These are phyloP conservation scores for Strix occidentalis DNA, from an alignment of 2,797 vertebrate genomes.

Conservation along the genomic window DNA sequence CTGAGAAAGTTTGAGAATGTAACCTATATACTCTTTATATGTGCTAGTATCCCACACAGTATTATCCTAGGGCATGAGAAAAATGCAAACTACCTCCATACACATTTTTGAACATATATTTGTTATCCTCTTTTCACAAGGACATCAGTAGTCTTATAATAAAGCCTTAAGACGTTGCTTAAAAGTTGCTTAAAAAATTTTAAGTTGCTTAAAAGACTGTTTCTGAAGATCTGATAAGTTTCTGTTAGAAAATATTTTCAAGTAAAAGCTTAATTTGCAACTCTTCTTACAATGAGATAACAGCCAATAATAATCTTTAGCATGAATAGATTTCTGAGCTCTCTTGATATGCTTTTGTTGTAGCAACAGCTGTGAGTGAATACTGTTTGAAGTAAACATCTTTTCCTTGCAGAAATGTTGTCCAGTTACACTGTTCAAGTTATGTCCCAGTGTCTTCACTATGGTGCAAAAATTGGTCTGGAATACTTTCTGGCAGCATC, in stretches of 20 bases:
- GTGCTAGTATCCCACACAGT: not conserved
- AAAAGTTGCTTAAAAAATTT: too few species aligned
- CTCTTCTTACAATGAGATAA: not conserved
- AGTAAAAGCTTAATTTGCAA: not conserved
- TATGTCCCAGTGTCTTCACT: not conserved
- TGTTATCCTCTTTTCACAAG: not conserved
- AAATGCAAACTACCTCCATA: not conserved
- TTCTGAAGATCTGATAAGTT: not conserved
- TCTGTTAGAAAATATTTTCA: not conserved
- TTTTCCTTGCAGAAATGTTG: not conserved
- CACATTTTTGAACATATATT: not conserved
- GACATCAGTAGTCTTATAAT: not conserved
- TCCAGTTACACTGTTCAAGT: not conserved
- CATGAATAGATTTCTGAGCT: not conserved
- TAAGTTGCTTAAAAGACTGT: not conserved
- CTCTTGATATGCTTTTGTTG: not conserved
- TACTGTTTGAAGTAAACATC: not conserved
- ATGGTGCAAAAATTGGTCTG: slow-evolving; percentile 2
- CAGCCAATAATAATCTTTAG: not conserved
- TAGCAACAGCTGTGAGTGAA: not conserved
- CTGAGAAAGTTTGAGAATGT: not conserved
- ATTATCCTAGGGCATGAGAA: not conserved
- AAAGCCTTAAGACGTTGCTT: not conserved
- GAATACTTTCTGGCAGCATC: not conserved
- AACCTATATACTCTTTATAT: not conserved